A percentile compares a stretch with the other conserved stretches of the same genome.
phyloP scores from a whole-genome alignment of 2,797 vertebrate genomes.

The Numenius phaeopus region DNA sequence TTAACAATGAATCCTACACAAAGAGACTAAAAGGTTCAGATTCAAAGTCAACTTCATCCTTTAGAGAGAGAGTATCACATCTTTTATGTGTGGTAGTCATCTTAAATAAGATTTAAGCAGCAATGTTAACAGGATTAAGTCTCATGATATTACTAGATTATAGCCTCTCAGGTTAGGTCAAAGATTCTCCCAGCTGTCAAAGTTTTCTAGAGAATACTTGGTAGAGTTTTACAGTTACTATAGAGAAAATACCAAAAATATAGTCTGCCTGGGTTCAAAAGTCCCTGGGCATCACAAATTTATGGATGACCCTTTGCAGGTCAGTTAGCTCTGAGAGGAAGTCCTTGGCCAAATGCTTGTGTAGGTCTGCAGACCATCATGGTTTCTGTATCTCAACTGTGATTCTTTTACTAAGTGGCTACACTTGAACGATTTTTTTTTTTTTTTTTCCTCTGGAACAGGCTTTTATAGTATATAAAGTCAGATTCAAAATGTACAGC shows the following conservation, averaged over 20 bases:
- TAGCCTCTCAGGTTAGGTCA: neutral
- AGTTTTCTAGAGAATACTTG: neutral
- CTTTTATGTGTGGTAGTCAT: neutral
- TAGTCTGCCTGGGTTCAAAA: neutral
- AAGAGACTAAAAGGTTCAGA: neutral
- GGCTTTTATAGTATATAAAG: neutral
- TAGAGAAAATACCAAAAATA: neutral
- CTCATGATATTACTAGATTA: neutral
- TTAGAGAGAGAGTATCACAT: neutral
- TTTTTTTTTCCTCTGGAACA: neutral
- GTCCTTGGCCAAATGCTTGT: neutral
- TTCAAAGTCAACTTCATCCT: neutral
- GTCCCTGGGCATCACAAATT: neutral
- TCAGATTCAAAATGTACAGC: neutral
- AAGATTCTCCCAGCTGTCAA: neutral
- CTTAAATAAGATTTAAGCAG: neutral
- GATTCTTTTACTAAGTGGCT: neutral
- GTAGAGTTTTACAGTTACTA: neutral
- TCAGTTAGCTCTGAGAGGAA: neutral
- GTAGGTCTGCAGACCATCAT: neutral
- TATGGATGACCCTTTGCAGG: neutral
- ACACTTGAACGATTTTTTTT: neutral
- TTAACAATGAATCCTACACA: neutral
- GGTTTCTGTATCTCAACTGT: neutral
- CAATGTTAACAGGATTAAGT: neutral